Evolutionary conservation across 2,113 vertebrate genomes (phyloP).

Genomic region (Ageneiosus marmoratus): DNA sequence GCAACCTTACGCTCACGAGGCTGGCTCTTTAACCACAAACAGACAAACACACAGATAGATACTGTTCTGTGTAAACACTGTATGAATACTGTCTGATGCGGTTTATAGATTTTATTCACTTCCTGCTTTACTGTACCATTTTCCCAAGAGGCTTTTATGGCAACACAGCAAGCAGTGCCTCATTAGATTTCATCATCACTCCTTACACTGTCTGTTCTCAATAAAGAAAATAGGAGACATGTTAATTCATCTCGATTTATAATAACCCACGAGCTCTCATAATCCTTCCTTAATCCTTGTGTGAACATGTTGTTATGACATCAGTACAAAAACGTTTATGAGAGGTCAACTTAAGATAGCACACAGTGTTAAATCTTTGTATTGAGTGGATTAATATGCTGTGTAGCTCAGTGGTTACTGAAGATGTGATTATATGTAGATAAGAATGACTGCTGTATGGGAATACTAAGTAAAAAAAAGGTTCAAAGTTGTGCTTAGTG

Average conservation of each 20-base stretch:
- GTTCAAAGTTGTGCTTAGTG: background rate
- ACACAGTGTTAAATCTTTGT: background rate
- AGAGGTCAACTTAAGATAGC: background rate
- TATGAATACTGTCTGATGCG: background rate
- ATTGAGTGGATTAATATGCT: background rate
- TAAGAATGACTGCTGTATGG: background rate
- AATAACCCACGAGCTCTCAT: background rate
- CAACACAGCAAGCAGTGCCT: slow-evolving; percentile 6
- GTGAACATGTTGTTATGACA: background rate
- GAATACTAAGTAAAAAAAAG: background rate
- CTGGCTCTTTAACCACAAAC: too few relatives aligned
- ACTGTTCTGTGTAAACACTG: too few relatives aligned
- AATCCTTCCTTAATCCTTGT: background rate
- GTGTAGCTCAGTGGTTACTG: too few relatives aligned
- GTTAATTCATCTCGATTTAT: background rate
- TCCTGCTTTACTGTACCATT: background rate
- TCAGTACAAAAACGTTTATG: background rate
- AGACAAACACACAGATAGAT: too few relatives aligned
- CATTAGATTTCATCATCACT: background rate
- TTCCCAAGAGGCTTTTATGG: background rate
- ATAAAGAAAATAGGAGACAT: background rate
- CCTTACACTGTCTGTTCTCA: background rate
- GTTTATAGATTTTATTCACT: background rate
- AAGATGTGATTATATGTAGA: background rate
- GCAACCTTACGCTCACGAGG: too few relatives aligned